Percentiles rank a stretch among this genome's conserved stretches.
phyloP scores from a whole-genome alignment of 2,797 vertebrate genomes.

The Anas bernieri region DNA sequence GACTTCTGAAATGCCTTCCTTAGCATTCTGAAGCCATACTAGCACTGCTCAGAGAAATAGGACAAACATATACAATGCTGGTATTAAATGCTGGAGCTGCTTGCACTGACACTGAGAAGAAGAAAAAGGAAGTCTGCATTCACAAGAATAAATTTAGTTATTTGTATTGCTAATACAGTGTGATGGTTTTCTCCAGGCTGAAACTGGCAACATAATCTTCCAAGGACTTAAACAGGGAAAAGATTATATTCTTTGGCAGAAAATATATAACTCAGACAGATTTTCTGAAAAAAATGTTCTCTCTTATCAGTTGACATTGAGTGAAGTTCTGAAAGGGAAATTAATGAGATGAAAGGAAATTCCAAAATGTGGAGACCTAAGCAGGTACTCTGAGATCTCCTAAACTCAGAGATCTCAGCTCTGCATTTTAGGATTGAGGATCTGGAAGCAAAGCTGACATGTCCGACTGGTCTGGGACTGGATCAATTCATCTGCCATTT shows the following conservation, averaged over 20 bases:
- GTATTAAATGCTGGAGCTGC: background rate
- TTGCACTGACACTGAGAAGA: background rate
- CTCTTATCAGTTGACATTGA: background rate
- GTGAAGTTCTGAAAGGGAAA: background rate
- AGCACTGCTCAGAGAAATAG: background rate
- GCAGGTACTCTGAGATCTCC: too few species aligned
- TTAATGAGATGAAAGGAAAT: background rate
- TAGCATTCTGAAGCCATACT: background rate
- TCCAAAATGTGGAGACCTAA: background rate
- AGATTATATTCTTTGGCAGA: background rate
- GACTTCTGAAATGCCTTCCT: background rate
- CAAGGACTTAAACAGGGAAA: background rate
- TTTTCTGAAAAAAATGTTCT: background rate
- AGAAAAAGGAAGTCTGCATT: background rate
- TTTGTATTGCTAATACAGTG: background rate
- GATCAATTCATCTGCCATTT: background rate
- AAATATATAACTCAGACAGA: background rate
- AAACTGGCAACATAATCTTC: background rate
- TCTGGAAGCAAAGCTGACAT: background rate
- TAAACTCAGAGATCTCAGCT: background rate
- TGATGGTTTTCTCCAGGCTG: background rate
- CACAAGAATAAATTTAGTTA: background rate
- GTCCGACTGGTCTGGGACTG: background rate
- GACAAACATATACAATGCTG: background rate
- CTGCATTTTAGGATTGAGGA: rapidly evolving